phyloP scores from a whole-genome alignment of 2,888 invertebrate species.

The Syrphus vitripennis region DNA sequence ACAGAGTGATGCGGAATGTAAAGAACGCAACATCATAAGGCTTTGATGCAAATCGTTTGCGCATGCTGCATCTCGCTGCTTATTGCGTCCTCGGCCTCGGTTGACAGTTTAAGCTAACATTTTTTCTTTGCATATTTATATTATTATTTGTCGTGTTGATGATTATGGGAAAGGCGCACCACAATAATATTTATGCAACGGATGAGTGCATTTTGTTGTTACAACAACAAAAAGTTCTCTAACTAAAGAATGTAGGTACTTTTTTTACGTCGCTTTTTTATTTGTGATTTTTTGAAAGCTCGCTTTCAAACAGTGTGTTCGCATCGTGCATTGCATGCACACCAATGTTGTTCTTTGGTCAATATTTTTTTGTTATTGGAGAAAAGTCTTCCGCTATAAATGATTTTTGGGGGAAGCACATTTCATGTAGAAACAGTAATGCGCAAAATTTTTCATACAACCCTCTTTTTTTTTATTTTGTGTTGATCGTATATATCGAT shows the following conservation, averaged over 20 bases:
- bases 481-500: too few relatives aligned
- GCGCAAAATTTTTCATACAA: background rate
- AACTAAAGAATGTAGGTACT: background rate
- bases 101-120: conserved; percentile 68
- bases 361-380: conserved; percentile 38
- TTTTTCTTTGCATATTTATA: background rate
- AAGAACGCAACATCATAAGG: conserved; percentile 13
- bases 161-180: conserved; percentile 50
- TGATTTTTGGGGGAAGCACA: conserved; percentile 2
- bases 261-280: background rate
- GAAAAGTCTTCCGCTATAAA: conserved; percentile 58
- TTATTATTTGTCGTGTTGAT: conserved; percentile 56
- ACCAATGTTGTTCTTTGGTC: conserved; percentile 56
- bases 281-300: conserved; percentile 29
- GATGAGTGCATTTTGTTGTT: conserved; percentile 70
- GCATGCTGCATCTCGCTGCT: background rate
- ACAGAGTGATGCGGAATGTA: conserved; percentile 40
- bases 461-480: too few relatives aligned
- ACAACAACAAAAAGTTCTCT: conserved; percentile 42
- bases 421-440: background rate
- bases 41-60: conserved; percentile 57
- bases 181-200: conserved; percentile 69
- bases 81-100: conserved; percentile 61
- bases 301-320: conserved; percentile 57
- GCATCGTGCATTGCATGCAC: background rate